Percentiles rank a stretch among this genome's conserved stretches.
These are phyloP conservation scores for Axis porcinus DNA, from an alignment of 2,113 vertebrate species.

Conservation along the genomic window DNA sequence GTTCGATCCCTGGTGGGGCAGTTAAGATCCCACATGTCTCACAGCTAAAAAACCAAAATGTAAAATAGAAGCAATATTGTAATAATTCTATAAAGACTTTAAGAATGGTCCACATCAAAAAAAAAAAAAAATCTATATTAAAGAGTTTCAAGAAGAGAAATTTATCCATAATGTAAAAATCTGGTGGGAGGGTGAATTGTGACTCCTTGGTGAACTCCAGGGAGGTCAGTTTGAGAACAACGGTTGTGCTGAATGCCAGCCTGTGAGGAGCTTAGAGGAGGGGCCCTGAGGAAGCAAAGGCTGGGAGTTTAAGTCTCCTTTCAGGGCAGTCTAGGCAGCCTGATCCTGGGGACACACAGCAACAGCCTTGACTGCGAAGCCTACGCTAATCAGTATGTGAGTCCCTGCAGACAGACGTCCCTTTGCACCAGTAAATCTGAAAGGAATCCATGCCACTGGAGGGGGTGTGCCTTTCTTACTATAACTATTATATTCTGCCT, in stretches of 20 bases:
- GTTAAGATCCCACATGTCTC: background rate
- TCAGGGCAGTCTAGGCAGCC: background rate
- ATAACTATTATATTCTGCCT: background rate
- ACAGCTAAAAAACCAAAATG: background rate
- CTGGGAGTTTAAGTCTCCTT: accelerated
- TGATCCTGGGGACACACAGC: background rate
- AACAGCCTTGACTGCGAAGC: background rate
- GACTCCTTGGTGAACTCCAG: background rate
- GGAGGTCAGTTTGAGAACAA: background rate
- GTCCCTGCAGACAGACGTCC: background rate
- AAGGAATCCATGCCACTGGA: background rate
- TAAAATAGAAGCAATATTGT: background rate
- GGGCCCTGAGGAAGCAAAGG: accelerated
- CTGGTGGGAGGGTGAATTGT: background rate
- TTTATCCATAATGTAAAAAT: background rate
- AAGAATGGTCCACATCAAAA: background rate
- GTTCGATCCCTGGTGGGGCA: background rate
- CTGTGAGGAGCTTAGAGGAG: background rate
- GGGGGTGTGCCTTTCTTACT: background rate
- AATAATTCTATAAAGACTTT: background rate
- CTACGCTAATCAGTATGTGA: background rate
- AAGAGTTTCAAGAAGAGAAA: background rate
- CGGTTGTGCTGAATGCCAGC: accelerated
- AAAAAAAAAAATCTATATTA: background rate
- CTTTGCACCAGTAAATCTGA: background rate